Conservation (phyloP, 2,888 invertebrate species). For the Augochlorella aurata region DNA sequence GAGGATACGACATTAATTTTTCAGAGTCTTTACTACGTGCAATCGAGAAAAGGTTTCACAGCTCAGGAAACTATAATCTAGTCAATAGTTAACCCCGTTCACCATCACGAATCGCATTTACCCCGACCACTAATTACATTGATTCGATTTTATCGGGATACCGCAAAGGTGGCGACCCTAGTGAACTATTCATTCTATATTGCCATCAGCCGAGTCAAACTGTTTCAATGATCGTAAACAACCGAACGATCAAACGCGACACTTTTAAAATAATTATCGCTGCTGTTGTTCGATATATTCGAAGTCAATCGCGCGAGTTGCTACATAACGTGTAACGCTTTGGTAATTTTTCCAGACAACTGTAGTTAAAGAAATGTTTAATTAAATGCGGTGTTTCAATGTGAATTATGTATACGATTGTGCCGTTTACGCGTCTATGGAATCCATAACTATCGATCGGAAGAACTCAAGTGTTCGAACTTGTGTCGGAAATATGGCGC, state of each 20-base stretch:
- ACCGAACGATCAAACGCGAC: background rate
- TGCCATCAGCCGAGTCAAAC: background rate
- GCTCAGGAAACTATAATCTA: conserved; percentile 31
- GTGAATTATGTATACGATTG: background rate
- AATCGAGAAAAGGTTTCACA: conserved; percentile 86
- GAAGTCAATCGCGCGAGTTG: background rate
- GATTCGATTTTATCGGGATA: background rate
- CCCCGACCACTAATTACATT: conserved; percentile 10
- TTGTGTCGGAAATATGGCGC: background rate
- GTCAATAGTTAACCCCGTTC: background rate
- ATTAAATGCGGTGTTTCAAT: background rate
- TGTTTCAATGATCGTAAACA: background rate
- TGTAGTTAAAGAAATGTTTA: background rate
- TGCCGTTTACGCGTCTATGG: background rate
- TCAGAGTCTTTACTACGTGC: conserved; percentile 85
- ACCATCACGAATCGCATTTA: background rate
- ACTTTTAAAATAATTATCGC: too few species aligned
- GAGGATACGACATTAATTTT: conserved; percentile 83
- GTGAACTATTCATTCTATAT: background rate
- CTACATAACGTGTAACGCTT: background rate
- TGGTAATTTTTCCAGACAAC: background rate
- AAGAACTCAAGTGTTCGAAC: background rate
- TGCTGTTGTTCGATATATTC: background rate
- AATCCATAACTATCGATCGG: background rate
- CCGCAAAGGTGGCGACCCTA: background rate